Evolutionary conservation across 2,888 invertebrate genomes (phyloP), one percentile per base, ranked within the genome.

Genomic region (Luperina nickerlii): DNA sequence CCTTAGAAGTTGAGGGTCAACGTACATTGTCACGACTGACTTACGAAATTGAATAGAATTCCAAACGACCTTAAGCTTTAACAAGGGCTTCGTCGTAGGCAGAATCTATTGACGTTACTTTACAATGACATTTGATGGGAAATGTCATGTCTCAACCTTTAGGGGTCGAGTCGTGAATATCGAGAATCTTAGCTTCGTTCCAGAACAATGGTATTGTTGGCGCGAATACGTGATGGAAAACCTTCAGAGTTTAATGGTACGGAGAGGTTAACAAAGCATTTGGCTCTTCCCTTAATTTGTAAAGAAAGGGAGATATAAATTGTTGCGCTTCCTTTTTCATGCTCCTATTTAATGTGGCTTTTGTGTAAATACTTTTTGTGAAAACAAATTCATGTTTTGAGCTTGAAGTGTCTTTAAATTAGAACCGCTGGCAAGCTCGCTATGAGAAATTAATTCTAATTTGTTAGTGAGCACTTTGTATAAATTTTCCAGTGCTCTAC

Each of bases 101-200:
- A 82, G 70, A 85, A 75, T 63, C 79, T 72, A 85, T 83, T 88
- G 87, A 83, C 73, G 78, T 84, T 85, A 78, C 51, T 73, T 77
- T 67, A 65, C 82, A 88, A 81, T 89, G 91, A 82, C 90, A 91
- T 91, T 91, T 90, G 80, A 85, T 74, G 80, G 78, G 74, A 90
- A 91, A 93, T 91, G 89, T 84, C 91, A 88, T 88, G 79, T 83
- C 72, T 78, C 85, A 89, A 90, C 92, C 91, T 93, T 92, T 91
- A 70, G 74, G 73, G 77, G 77, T 85, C 86, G 80, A 78, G 76
- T 86, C 82, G 87, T 81, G 87, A 82, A 83, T 81, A 83, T 83
- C 66, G 82, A 86, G 87, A 91, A 91, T 90, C 85, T 85, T 80
- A 71, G 81, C 85, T 87, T 73, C 75, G 77, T 85, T 89, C 82